Evolutionary conservation across 92 coral and sea anemone species (phyloP).

Genomic region (Porites cylindrica): DNA sequence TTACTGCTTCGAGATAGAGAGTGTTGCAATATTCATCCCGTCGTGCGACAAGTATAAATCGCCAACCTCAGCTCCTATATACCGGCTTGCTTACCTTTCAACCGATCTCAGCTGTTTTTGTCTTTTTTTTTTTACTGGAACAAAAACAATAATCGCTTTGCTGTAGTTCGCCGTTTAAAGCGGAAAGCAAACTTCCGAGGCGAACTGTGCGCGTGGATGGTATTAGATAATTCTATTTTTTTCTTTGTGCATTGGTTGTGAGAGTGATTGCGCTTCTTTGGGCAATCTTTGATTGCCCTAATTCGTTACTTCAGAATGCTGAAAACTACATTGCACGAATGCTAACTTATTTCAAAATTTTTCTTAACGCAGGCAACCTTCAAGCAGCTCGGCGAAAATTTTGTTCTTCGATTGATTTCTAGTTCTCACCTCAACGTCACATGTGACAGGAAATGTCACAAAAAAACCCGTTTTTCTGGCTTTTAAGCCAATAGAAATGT

Average conservation of each 20-base stretch:
- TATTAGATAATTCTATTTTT: background rate
- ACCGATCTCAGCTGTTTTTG: background rate
- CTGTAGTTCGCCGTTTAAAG: background rate
- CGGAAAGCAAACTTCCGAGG: constrained; percentile 6
- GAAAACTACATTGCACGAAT: too few species aligned
- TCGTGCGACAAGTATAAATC: background rate
- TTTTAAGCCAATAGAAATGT: constrained; percentile 27
- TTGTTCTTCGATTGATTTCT: background rate
- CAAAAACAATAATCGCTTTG: background rate
- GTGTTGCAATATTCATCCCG: background rate
- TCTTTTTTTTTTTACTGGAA: background rate
- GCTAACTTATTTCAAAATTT: background rate
- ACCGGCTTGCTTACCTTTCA: background rate
- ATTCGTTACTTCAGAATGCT: too few species aligned
- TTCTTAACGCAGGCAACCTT: too few species aligned
- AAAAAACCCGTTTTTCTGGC: constrained; percentile 53
- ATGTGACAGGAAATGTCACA: constrained; percentile 35
- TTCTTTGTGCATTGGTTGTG: background rate
- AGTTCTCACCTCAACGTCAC: constrained; percentile 23
- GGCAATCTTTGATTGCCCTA: background rate
- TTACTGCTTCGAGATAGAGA: background rate
- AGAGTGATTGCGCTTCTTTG: background rate
- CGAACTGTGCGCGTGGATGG: background rate
- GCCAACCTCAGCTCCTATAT: background rate
- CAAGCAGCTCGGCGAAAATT: too few species aligned